A percentile compares a stretch with the other conserved stretches of the same genome.
Conservation (phyloP, 2,113 vertebrate genomes). For the Rhodinocichla rosea region DNA sequence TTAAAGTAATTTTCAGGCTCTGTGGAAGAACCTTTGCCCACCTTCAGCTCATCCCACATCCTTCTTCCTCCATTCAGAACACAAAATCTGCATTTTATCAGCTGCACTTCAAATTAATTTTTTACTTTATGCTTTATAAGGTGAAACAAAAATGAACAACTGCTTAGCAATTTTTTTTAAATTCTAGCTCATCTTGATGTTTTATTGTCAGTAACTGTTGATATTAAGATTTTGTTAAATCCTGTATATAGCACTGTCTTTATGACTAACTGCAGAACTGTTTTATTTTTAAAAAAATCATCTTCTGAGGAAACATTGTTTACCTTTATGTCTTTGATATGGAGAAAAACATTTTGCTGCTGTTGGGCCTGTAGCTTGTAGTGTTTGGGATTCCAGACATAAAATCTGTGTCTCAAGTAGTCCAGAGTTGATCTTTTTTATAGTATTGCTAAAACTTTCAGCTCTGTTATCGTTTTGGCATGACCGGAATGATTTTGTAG, state of each 20-base stretch:
- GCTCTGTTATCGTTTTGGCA: background rate
- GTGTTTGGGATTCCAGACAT: background rate
- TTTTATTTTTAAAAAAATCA: background rate
- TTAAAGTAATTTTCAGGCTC: background rate
- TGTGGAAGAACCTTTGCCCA: background rate
- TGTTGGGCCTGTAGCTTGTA: background rate
- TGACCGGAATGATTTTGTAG: conserved; percentile 3
- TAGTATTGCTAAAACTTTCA: background rate
- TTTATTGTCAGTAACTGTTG: background rate
- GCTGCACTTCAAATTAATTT: background rate
- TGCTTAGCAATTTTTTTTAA: background rate
- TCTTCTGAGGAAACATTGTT: background rate
- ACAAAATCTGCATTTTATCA: background rate
- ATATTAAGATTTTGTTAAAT: background rate
- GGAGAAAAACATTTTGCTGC: background rate
- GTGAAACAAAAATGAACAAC: background rate
- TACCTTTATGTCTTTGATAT: background rate
- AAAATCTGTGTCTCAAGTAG: background rate
- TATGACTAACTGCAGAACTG: background rate
- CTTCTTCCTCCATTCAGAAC: background rate
- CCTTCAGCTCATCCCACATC: background rate
- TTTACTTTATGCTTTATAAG: background rate
- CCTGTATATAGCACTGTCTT: background rate
- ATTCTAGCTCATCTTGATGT: background rate
- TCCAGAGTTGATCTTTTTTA: background rate